Percentiles rank a stretch among this genome's conserved stretches.
Evolutionary conservation across 2,797 vertebrate species (phyloP).

Genomic region (Chromis chromis): DNA sequence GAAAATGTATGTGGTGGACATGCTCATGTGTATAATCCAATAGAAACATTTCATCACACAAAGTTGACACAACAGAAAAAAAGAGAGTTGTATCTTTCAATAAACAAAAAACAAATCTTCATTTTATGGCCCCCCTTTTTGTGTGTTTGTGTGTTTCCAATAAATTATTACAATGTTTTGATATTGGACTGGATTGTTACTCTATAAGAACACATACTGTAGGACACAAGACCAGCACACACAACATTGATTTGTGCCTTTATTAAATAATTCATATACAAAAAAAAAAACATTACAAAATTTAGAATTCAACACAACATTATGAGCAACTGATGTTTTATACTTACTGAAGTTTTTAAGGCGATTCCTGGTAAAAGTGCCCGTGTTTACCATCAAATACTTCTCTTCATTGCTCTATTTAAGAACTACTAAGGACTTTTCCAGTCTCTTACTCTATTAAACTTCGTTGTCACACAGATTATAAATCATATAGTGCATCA

Average conservation of each 20-base stretch:
- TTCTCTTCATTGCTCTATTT: neutral
- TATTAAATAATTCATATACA: conserved; percentile 47
- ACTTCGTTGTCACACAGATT: neutral
- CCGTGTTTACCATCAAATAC: neutral
- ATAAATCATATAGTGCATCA: too few species aligned
- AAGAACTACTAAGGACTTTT: neutral
- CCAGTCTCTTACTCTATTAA: neutral
- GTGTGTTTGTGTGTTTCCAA: neutral
- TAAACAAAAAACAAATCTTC: conserved; percentile 1
- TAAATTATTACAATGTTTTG: neutral
- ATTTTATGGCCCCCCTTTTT: neutral
- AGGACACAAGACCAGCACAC: conserved; percentile 58
- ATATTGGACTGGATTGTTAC: neutral
- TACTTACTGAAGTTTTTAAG: conserved; percentile 5
- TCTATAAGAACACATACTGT: neutral
- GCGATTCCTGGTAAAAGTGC: neutral
- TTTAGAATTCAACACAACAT: neutral
- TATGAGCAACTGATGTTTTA: neutral
- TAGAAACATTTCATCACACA: neutral
- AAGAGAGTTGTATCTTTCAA: neutral
- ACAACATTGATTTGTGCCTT: conserved; percentile 17
- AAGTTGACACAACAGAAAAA: neutral
- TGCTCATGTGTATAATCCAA: neutral
- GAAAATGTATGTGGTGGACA: neutral
- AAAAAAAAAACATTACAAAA: conserved; percentile 13